phyloP scores from a whole-genome alignment of 2,888 invertebrate genomes.

The Adelognathus sp. region DNA sequence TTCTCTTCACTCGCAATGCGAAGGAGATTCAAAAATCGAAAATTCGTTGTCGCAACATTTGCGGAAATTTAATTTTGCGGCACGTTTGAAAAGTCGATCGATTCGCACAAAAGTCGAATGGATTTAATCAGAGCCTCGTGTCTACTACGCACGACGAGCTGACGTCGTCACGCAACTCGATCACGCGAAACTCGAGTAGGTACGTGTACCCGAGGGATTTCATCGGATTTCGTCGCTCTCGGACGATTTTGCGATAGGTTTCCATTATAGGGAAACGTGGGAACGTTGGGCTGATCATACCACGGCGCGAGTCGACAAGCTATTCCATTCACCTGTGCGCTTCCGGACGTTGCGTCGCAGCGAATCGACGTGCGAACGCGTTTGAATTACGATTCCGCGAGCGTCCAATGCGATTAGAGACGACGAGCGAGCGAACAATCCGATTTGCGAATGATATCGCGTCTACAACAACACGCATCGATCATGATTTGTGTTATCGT shows the following conservation, averaged over 20 bases:
- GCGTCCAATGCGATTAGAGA: neutral
- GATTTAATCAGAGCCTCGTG: neutral
- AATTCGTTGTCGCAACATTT: too few relatives aligned
- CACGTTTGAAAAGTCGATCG: neutral
- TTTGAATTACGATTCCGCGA: neutral
- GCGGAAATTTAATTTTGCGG: too few relatives aligned
- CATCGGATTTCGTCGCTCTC: conserved; percentile 21
- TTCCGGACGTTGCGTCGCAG: neutral
- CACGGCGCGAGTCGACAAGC: neutral
- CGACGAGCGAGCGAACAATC: neutral
- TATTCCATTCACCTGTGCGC: neutral
- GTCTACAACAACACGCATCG: neutral
- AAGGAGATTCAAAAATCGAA: too few relatives aligned
- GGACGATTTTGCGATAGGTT: conserved; percentile 4
- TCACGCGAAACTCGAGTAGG: conserved; percentile 9
- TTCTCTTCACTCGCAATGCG: too few relatives aligned
- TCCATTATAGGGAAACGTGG: conserved; percentile 8
- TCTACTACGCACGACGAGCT: neutral
- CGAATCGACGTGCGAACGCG: neutral
- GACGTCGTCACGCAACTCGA: conserved; percentile 2
- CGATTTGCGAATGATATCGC: neutral
- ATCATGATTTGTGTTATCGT: neutral
- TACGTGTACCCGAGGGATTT: conserved; percentile 7
- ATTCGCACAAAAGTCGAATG: neutral
- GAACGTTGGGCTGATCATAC: neutral